Conservation (phyloP, 2,797 vertebrate genomes). For the Scyliorhinus canicula region DNA sequence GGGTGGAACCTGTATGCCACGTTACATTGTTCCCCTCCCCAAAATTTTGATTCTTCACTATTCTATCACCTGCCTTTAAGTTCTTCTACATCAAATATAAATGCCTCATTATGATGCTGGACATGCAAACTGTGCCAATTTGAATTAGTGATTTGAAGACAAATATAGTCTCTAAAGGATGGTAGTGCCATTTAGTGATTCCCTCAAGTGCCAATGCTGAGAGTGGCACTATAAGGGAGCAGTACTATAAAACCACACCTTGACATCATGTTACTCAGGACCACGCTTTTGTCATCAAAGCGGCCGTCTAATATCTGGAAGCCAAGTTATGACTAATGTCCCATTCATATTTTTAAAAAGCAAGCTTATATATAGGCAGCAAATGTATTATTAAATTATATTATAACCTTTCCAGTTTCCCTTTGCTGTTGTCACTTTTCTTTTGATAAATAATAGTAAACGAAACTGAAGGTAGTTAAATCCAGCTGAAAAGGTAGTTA, state of each 20-base stretch:
- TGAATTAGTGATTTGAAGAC: not conserved
- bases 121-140: not conserved
- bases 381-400: not conserved
- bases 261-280: not conserved
- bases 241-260: not conserved
- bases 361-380: not conserved
- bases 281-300: not conserved
- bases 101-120: not conserved
- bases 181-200: not conserved
- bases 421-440: not conserved
- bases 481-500: not conserved
- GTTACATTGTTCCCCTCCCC: not conserved
- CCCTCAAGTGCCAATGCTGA: not conserved
- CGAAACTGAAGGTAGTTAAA: not conserved
- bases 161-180: not conserved
- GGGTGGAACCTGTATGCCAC: not conserved
- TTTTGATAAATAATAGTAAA: not conserved
- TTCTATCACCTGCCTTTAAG: not conserved
- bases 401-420: not conserved
- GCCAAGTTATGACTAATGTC: not conserved
- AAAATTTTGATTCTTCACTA: not conserved
- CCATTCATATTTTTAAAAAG: not conserved
- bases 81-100: not conserved
- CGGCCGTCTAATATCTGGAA: not conserved
- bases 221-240: not conserved